Evolutionary conservation across 2,113 vertebrate species (phyloP).

Genomic region (Lichenostomus cassidix): DNA sequence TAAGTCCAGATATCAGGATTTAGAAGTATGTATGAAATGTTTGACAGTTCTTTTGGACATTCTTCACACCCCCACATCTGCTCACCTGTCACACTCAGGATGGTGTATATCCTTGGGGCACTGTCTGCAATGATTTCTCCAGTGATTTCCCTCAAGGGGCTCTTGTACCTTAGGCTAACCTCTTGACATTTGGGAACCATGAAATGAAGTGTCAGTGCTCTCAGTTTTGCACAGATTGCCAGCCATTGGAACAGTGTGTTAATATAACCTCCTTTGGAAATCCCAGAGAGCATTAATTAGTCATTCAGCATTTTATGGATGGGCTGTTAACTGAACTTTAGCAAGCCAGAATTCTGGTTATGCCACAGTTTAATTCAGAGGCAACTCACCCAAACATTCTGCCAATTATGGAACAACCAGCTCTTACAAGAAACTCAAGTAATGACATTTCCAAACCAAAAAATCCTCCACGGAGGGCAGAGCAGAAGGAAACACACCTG

Average conservation of each 20-base stretch:
- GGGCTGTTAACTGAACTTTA: neutral
- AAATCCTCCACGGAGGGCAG: neutral
- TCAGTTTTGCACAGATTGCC: neutral
- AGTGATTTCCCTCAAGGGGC: neutral
- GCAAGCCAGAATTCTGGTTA: neutral
- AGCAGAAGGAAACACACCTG: neutral
- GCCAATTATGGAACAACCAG: neutral
- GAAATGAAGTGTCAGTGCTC: fast-evolving
- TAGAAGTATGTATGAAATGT: neutral
- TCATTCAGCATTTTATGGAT: neutral
- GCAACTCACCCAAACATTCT: neutral
- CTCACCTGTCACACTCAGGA: neutral
- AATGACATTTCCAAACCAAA: neutral
- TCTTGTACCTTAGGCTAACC: neutral
- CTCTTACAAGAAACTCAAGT: neutral
- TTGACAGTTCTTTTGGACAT: neutral
- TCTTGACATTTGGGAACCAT: neutral
- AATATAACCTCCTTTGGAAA: neutral
- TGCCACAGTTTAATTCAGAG: neutral
- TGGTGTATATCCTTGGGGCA: neutral
- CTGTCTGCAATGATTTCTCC: neutral
- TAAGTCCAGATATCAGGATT: neutral
- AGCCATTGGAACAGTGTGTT: neutral
- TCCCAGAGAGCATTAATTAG: neutral
- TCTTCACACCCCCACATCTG: neutral